Conservation (phyloP, 2,113 vertebrate species). For the Corythoichthys haematopterus region DNA sequence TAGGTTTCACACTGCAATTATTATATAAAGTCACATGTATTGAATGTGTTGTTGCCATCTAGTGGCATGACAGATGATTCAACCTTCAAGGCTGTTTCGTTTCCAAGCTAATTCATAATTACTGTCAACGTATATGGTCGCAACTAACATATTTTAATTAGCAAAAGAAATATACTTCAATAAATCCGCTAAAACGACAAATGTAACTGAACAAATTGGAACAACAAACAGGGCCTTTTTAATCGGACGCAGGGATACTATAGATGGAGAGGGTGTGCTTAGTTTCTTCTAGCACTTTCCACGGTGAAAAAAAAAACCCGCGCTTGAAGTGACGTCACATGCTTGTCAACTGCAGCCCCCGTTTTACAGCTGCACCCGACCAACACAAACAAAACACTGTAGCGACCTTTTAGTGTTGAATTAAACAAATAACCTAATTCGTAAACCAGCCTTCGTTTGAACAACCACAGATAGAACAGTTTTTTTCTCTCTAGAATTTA, state of each 20-base stretch:
- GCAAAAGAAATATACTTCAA: accelerated
- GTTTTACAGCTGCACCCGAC: conserved; percentile 31
- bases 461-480: too few species aligned
- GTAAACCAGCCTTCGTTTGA: too few species aligned
- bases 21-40: not conserved
- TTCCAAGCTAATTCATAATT: not conserved
- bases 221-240: conserved; percentile 39
- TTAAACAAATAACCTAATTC: not conserved
- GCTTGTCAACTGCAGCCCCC: conserved; percentile 56
- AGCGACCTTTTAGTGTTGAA: conserved; percentile 17
- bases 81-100: not conserved
- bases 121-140: not conserved
- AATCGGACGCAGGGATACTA: conserved; percentile 55
- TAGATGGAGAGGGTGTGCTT: conserved; percentile 40
- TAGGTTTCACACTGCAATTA: too few species aligned
- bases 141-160: not conserved
- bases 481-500: not conserved
- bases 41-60: conserved; percentile 22
- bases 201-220: not conserved
- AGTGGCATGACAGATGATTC: conserved; percentile 11
- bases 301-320: conserved; percentile 53
- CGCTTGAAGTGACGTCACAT: conserved; percentile 67
- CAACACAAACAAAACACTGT: conserved; percentile 39
- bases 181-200: accelerated
- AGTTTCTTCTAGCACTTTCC: conserved; percentile 77